Percentiles rank a stretch among this genome's conserved stretches.
Evolutionary conservation across 2,113 vertebrate species (phyloP).

Genomic region (Pelodiscus sinensis): DNA sequence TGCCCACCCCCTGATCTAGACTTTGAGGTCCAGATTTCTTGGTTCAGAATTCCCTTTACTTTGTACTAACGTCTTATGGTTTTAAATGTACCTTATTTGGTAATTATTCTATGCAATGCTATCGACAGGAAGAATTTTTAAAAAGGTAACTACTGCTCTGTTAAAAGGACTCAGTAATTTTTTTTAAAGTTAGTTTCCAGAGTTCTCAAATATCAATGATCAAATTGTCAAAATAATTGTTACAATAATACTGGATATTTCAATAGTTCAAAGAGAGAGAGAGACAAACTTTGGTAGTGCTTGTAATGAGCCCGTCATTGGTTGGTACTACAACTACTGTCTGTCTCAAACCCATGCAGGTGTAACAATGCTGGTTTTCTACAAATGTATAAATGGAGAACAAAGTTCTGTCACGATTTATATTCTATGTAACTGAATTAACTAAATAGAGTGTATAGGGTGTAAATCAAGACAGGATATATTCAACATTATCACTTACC

Average conservation of each 20-base stretch:
- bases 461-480: not conserved
- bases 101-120: not conserved
- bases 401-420: not conserved
- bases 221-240: not conserved
- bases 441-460: not conserved
- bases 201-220: not conserved
- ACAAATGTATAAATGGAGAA: not conserved
- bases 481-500: not conserved
- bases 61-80: not conserved
- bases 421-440: accelerated
- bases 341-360: not conserved
- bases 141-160: not conserved
- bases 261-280: not conserved
- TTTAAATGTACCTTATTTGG: not conserved
- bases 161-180: not conserved
- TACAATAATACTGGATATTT: not conserved
- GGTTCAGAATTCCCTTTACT: not conserved
- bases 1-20: too few relatives aligned
- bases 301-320: too few relatives aligned
- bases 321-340: not conserved
- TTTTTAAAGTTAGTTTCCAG: not conserved
- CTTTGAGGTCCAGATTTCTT: not conserved
- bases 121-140: not conserved
- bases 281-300: not conserved
- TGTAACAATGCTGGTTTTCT: not conserved